These are phyloP conservation scores for Belgica antarctica DNA, from an alignment of 2,888 invertebrate genomes.

Conservation along the genomic window DNA sequence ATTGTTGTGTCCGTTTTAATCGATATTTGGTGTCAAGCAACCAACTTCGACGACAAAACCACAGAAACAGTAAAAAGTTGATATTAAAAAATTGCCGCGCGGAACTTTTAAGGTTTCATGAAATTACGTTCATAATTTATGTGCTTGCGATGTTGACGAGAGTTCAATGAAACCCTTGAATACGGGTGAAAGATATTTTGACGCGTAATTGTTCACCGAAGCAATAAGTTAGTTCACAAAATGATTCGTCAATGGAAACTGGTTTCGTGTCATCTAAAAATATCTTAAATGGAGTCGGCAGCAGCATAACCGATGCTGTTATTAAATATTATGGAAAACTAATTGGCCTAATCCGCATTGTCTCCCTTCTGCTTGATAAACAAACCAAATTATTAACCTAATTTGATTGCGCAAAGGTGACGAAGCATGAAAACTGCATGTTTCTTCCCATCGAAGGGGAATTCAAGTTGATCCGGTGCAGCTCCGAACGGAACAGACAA, in stretches of 20 bases:
- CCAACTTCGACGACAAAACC: neutral
- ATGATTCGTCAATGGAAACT: neutral
- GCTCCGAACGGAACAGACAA: too few relatives aligned
- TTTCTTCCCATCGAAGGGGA: neutral
- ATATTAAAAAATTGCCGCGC: constrained; percentile 6
- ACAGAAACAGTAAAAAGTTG: neutral
- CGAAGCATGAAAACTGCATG: constrained; percentile 6
- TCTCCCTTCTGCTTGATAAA: neutral
- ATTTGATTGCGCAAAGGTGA: neutral
- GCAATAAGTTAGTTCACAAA: neutral
- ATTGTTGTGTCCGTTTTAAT: neutral
- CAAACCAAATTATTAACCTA: constrained; percentile 13
- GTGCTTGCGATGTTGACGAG: neutral
- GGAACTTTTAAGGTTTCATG: neutral
- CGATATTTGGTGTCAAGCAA: neutral
- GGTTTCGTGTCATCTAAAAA: constrained; percentile 18
- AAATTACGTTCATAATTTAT: constrained; percentile 16
- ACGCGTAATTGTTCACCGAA: neutral
- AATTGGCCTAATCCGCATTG: constrained; percentile 14
- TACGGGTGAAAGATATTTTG: constrained; percentile 7
- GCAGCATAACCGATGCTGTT: neutral
- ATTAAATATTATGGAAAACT: constrained; percentile 1
- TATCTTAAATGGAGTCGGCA: neutral
- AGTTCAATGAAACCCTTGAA: constrained; percentile 7
- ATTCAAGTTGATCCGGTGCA: neutral